Base-by-base conservation (phyloP, 23 tunicate species). In the Trididemnum clinides region DNA sequence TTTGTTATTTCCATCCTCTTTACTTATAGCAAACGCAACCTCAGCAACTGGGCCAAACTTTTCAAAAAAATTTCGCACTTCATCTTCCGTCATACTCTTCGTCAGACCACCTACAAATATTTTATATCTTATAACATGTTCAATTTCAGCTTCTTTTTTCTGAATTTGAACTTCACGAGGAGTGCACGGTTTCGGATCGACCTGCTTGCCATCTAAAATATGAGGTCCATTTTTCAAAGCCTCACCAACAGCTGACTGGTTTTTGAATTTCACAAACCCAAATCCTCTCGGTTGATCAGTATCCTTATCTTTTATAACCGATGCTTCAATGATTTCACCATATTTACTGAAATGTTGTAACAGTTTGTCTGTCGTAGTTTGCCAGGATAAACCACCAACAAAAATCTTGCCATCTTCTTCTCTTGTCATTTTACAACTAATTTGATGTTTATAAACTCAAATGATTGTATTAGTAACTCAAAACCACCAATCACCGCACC, bases 261-360 rank as follows among this genome's bases (percentile, higher is more conserved):
- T 80, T 87, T 88, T 88, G 51, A 51, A 91, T 0, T 91, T 91
- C 1, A 91, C 97, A 64, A 91, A 91, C 1, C 97, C 97, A 82
- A 91, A 91, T 1, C 97, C 97, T 38, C 78, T 87, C 3, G 97
- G 84, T 73, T 65, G 74, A 0, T 50, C 51, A 4, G 87, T 57
- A 26, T 33, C 35, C 26, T 34, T 37, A 51, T 87, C 91, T 37
- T 91, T 87, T 2, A 91, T 91, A 18, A 87, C 97, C 27, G 87
- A 91, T 76, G 88, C 82, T 31, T 91, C 97, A 1, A 75, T 72
- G 3, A 91, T 73, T 7, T 62, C 64, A 30, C 97, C 97, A 72
- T 87, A 87, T 91, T 82, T 63, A 21, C 50, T 1, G 51, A 91
- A 91, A 64, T 86, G 83, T 1, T 91, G 72, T 64, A 44, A 28